Conservation (phyloP, 2,113 vertebrate species). For the Athene cunicularia region DNA sequence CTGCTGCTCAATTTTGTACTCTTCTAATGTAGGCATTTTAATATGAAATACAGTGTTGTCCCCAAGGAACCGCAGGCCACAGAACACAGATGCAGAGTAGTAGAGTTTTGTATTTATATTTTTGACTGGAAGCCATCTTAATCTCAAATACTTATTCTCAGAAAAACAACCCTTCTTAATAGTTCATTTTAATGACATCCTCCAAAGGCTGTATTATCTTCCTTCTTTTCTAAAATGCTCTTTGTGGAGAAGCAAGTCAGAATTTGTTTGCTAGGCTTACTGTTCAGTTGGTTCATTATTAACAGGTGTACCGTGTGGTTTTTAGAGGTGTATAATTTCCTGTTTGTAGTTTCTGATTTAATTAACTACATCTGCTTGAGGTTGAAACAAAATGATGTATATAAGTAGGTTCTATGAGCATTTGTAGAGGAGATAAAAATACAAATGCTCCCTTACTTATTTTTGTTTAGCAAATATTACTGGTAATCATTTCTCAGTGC, state of each 20-base stretch:
- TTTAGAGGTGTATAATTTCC: constrained; percentile 38
- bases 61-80: not conserved
- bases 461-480: not conserved
- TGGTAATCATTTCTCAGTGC: not conserved
- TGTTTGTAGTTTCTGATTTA: constrained; percentile 35
- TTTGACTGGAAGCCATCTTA: not conserved
- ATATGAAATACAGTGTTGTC: not conserved
- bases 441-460: not conserved
- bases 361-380: constrained; percentile 37
- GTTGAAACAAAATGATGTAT: not conserved
- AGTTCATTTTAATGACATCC: not conserved
- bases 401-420: not conserved
- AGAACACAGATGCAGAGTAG: not conserved
- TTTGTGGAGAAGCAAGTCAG: not conserved
- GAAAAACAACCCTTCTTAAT: not conserved
- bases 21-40: not conserved
- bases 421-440: not conserved
- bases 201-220: not conserved
- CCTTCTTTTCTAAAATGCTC: not conserved
- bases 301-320: constrained; percentile 30
- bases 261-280: not conserved
- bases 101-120: not conserved
- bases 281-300: constrained; percentile 27
- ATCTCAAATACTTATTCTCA: not conserved
- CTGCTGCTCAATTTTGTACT: not conserved